Conservation (phyloP, 2,888 invertebrate species). For the Xestia sexstrigata region DNA sequence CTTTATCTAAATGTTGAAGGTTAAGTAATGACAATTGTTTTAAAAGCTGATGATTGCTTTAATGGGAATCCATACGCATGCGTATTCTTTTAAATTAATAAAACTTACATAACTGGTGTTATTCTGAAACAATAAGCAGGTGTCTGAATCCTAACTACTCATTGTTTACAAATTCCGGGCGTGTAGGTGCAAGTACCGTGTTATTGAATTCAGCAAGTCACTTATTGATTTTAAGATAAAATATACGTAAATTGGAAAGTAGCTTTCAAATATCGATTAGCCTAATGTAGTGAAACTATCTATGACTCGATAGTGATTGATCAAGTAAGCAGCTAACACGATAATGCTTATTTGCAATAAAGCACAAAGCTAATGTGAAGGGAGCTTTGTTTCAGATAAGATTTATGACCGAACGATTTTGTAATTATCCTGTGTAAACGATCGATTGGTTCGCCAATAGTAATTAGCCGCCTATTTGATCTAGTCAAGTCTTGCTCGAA, state of each 20-base stretch:
- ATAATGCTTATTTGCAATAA: conserved; percentile 34
- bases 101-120: conserved; percentile 19
- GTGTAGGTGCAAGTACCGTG: conserved; percentile 6
- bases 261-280: conserved; percentile 36
- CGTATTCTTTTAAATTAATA: conserved; percentile 8
- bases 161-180: conserved; percentile 36
- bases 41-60: not conserved
- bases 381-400: conserved; percentile 22
- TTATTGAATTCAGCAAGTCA: conserved; percentile 23
- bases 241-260: conserved; percentile 29
- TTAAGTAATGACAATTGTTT: conserved; percentile 9
- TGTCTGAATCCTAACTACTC: conserved; percentile 23
- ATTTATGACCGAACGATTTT: conserved; percentile 15
- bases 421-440: conserved; percentile 39
- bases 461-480: conserved; percentile 27
- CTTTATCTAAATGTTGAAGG: not conserved
- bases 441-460: conserved; percentile 30
- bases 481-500: not conserved
- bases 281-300: conserved; percentile 40
- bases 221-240: conserved; percentile 46
- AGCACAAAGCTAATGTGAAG: conserved; percentile 10
- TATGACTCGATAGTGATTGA: conserved; percentile 14
- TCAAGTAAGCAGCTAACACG: conserved; percentile 11
- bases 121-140: conserved; percentile 34
- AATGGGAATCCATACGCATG: not conserved